phyloP scores from a whole-genome alignment of 2,888 invertebrate species.

The Galeopsomyia nigrocyanea region DNA sequence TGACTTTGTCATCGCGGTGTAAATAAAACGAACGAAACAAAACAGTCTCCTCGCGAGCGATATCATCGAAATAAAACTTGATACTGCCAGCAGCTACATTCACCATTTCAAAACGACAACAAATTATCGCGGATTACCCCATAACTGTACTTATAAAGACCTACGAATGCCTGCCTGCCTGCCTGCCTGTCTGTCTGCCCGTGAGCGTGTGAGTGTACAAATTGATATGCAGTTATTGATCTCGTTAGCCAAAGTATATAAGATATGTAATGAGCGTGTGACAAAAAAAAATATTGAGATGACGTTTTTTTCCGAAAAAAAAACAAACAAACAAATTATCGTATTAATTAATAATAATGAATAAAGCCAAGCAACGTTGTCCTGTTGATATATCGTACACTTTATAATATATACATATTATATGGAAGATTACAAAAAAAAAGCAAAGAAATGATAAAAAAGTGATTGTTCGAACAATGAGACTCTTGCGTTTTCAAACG shows the following conservation, averaged over 20 bases:
- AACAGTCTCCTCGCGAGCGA: conserved; percentile 19
- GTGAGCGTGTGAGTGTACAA: conserved; percentile 9
- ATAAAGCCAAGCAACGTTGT: conserved; percentile 55
- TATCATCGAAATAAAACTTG: not conserved
- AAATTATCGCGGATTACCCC: too few relatives aligned
- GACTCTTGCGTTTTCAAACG: conserved; percentile 65
- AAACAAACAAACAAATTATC: conserved; percentile 43
- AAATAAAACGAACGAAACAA: conserved; percentile 56
- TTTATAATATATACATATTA: conserved; percentile 56
- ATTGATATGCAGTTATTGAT: conserved; percentile 36
- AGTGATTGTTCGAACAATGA: conserved; percentile 60
- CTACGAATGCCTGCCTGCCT: too few relatives aligned
- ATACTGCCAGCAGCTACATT: not conserved
- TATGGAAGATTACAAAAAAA: conserved; percentile 27
- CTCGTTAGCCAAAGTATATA: conserved; percentile 38
- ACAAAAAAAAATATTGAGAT: conserved; percentile 40
- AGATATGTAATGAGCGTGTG: conserved; percentile 1
- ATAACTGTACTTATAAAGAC: too few relatives aligned
- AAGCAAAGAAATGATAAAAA: conserved; percentile 9
- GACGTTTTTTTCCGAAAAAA: conserved; percentile 49
- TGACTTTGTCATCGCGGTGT: conserved; percentile 68
- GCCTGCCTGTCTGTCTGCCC: conserved; percentile 8
- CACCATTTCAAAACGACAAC: too few relatives aligned
- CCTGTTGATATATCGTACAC: conserved; percentile 66
- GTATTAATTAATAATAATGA: conserved; percentile 12